A percentile compares a stretch with the other conserved stretches of the same genome.
Conservation (phyloP, 1,140 invertebrate species). For the Octopus sinensis region DNA sequence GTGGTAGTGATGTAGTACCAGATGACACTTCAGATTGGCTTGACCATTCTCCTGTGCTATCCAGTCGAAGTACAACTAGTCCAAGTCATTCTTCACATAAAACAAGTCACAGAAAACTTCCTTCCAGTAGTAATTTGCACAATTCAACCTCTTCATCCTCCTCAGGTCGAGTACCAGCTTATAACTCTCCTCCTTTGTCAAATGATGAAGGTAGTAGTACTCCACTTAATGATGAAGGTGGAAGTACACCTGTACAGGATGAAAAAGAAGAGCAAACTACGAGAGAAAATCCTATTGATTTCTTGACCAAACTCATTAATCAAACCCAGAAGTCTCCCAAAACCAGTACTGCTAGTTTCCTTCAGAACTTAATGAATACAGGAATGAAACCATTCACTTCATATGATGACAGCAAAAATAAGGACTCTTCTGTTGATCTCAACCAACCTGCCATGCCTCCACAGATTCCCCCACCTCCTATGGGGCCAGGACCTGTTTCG, state of each 20-base stretch:
- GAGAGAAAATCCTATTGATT: conserved; percentile 47
- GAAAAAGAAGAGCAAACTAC: conserved; percentile 11
- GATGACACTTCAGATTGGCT: background rate
- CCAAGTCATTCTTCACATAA: conserved; percentile 14
- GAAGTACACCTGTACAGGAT: conserved; percentile 35
- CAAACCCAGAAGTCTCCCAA: conserved; percentile 39
- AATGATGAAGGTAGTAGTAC: conserved; percentile 43
- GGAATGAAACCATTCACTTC: conserved; percentile 30
- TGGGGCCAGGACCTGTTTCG: conserved; percentile 1
- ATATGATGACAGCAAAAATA: background rate
- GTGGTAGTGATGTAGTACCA: background rate
- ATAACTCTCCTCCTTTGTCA: conserved; percentile 13
- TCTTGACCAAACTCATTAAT: conserved; percentile 48
- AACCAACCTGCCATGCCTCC: background rate
- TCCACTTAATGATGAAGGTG: conserved; percentile 44
- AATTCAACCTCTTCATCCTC: conserved; percentile 12
- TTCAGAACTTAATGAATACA: conserved; percentile 41
- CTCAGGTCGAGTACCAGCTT: conserved; percentile 21
- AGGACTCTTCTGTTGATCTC: conserved; percentile 6
- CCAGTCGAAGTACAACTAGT: background rate
- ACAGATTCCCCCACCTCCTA: conserved; percentile 10
- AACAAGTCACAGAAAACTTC: conserved; percentile 16
- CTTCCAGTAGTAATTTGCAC: conserved; percentile 14
- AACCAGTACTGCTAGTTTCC: conserved; percentile 33
- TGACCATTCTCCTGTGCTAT: background rate